phyloP scores from a whole-genome alignment of 2,797 vertebrate species.

The Eupleurogrammus muticus region DNA sequence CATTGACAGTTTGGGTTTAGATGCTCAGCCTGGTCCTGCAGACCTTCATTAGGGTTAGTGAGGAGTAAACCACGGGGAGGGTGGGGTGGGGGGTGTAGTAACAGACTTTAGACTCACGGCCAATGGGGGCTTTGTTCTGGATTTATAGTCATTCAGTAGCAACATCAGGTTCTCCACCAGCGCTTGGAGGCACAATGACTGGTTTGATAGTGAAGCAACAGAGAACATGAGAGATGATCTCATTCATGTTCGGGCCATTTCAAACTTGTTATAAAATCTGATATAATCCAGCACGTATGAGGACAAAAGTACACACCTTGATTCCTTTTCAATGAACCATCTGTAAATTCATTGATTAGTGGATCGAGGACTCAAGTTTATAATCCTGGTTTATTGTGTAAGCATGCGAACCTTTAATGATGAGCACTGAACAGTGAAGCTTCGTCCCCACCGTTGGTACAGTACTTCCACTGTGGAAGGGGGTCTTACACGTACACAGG shows the following conservation, averaged over 20 bases:
- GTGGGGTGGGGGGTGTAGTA: slow-evolving; percentile 13
- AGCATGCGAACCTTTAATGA: too few relatives aligned
- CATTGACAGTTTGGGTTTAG: slow-evolving; percentile 17
- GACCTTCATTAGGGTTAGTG: slow-evolving; percentile 28
- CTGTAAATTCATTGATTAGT: too few relatives aligned
- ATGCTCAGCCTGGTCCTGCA: slow-evolving; percentile 5
- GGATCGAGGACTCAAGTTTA: too few relatives aligned
- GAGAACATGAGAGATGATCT: slow-evolving; percentile 34
- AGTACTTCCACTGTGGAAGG: too few relatives aligned
- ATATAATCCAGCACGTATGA: slow-evolving; percentile 7
- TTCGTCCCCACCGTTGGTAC: too few relatives aligned
- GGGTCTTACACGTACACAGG: too few relatives aligned
- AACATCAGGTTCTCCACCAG: slow-evolving; percentile 24
- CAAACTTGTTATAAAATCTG: slow-evolving; percentile 17
- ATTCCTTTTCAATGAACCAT: background rate
- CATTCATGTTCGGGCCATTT: slow-evolving; percentile 36
- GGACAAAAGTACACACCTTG: background rate
- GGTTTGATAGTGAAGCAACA: slow-evolving; percentile 21
- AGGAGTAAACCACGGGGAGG: slow-evolving; percentile 32
- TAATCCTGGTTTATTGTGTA: too few relatives aligned
- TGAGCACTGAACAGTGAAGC: too few relatives aligned
- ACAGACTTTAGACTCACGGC: slow-evolving; percentile 16
- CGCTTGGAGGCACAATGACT: slow-evolving; percentile 12
- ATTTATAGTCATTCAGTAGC: slow-evolving; percentile 37
- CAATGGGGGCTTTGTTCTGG: slow-evolving; percentile 45